These are phyloP conservation scores for Stegana nigrithorax DNA, from an alignment of 2,888 invertebrate species.

Conservation along the genomic window DNA sequence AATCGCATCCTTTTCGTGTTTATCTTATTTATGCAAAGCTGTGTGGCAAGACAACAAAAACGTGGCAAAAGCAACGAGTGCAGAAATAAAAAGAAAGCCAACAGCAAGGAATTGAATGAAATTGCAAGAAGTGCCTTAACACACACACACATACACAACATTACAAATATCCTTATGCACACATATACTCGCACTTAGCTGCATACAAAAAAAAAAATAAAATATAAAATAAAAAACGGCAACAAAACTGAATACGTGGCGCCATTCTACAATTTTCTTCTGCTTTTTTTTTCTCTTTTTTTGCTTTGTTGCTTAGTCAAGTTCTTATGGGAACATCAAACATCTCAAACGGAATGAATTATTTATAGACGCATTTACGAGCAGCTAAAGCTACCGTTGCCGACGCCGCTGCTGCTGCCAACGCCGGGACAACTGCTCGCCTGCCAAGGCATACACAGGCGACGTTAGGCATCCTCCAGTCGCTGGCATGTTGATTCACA, in stretches of 20 bases:
- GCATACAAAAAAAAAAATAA: neutral
- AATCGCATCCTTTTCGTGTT: conserved; percentile 44
- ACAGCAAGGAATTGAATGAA: conserved; percentile 55
- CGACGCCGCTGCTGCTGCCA: neutral
- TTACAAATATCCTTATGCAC: neutral
- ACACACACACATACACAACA: conserved; percentile 7
- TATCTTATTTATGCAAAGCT: conserved; percentile 62
- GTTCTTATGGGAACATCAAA: conserved; percentile 55
- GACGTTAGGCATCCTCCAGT: neutral
- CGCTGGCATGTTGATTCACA: conserved; percentile 10
- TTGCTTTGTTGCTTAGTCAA: conserved; percentile 5
- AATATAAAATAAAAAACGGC: conserved; percentile 13
- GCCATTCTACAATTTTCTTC: neutral
- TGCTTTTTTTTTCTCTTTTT: neutral
- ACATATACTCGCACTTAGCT: neutral
- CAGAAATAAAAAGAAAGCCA: conserved; percentile 24
- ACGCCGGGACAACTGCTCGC: neutral
- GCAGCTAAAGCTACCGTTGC: neutral
- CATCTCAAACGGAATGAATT: conserved; percentile 61
- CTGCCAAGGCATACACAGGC: neutral
- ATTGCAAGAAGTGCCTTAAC: conserved; percentile 29
- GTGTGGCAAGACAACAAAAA: conserved; percentile 40
- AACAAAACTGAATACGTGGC: conserved; percentile 14
- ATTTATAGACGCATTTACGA: conserved; percentile 57
- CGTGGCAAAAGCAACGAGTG: conserved; percentile 18